Conservation (phyloP, 1,140 invertebrate genomes). For the Zeugodacus cucurbitae region DNA sequence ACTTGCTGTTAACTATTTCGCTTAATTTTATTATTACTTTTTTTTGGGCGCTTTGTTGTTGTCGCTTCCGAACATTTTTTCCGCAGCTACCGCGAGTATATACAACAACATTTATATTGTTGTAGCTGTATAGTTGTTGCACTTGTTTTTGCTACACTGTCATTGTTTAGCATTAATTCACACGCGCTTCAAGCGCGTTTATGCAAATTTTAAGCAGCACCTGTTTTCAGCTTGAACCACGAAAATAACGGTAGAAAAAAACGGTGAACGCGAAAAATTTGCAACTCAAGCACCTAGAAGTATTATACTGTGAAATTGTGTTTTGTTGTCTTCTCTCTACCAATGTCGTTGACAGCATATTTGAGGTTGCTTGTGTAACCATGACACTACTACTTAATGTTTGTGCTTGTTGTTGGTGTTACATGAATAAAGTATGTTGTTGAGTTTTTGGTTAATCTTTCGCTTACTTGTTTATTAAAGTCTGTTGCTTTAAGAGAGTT, state of each 20-base stretch:
- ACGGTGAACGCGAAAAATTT: neutral
- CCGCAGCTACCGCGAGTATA: neutral
- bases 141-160: conserved; percentile 9
- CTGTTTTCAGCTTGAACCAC: neutral
- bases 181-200: conserved; percentile 28
- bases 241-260: neutral
- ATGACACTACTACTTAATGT: conserved; percentile 27
- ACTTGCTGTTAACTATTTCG: conserved; percentile 27
- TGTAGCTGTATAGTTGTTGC: neutral
- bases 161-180: conserved; percentile 36
- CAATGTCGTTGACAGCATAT: conserved; percentile 1
- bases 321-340: neutral
- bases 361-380: conserved; percentile 32
- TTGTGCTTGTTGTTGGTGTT: neutral
- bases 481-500: neutral
- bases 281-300: conserved; percentile 22
- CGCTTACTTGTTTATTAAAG: neutral
- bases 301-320: conserved; percentile 29
- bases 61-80: neutral
- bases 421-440: neutral
- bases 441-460: neutral
- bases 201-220: conserved; percentile 33
- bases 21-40: neutral
- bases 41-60: neutral
- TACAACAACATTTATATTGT: neutral